Evolutionary conservation across 1,140 invertebrate species (phyloP).

Genomic region (Drosophila busckii): DNA sequence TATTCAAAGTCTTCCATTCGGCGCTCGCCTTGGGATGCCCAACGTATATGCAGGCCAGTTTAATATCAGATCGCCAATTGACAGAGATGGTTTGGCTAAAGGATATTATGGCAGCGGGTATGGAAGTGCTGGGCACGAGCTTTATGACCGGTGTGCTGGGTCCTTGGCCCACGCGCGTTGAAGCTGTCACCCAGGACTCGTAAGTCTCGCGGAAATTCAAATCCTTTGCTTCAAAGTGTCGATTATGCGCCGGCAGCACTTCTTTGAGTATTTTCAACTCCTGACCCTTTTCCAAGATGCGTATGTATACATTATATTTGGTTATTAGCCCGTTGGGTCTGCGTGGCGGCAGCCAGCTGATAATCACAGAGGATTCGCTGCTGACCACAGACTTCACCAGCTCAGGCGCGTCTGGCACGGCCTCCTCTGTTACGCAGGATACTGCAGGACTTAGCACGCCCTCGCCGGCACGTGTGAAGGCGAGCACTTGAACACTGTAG

Average conservation of each 20-base stretch:
- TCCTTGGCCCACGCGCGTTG: constrained; percentile 82
- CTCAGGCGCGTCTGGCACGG: constrained; percentile 85
- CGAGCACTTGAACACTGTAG: constrained; percentile 89
- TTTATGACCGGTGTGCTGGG: constrained; percentile 81
- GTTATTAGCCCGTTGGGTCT: constrained; percentile 86
- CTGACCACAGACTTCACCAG: constrained; percentile 86
- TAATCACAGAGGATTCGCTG: constrained; percentile 85
- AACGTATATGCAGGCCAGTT: constrained; percentile 82
- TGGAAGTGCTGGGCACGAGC: constrained; percentile 80
- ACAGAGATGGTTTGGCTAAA: constrained; percentile 81
- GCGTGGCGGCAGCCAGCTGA: constrained; percentile 88
- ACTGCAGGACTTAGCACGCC: constrained; percentile 85
- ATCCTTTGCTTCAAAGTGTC: constrained; percentile 81
- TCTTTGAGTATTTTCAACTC: constrained; percentile 69
- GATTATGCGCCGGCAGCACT: constrained; percentile 78
- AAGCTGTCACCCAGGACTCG: constrained; percentile 84
- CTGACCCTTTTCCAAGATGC: constrained; percentile 80
- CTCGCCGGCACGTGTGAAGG: constrained; percentile 88
- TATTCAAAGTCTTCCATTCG: constrained; percentile 80
- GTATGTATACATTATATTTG: constrained; percentile 87
- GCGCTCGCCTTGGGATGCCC: constrained; percentile 81
- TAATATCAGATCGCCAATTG: constrained; percentile 81
- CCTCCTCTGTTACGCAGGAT: constrained; percentile 87
- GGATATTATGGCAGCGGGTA: constrained; percentile 83
- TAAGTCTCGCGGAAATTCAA: constrained; percentile 82